Percentiles rank a stretch among this genome's conserved stretches.
phyloP scores from a whole-genome alignment of 2,888 invertebrate species.

The Mesorhabditis spiculigera region DNA sequence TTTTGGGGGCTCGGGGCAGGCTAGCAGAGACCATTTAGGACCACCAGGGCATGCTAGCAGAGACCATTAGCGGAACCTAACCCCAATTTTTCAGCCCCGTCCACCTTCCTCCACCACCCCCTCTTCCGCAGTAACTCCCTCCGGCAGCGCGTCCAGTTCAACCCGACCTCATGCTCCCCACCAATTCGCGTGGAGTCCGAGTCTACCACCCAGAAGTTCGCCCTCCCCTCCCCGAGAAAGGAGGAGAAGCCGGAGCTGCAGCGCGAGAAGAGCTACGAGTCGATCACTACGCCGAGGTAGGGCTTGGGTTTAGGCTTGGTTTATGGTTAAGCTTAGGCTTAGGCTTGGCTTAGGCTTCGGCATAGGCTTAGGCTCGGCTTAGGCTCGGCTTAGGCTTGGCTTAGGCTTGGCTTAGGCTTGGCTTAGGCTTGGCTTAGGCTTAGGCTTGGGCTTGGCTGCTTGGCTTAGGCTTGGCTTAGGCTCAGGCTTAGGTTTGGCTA shows the following conservation, averaged over 20 bases:
- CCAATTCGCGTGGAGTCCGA: constrained; percentile 25
- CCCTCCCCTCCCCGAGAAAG: constrained; percentile 16
- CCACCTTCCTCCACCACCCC: constrained; percentile 22
- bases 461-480: too few relatives aligned
- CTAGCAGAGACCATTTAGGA: too few relatives aligned
- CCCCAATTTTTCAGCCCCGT: not conserved
- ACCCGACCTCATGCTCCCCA: constrained; percentile 21
- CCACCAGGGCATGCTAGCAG: too few relatives aligned
- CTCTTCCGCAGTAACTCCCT: constrained; percentile 43
- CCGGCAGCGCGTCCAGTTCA: constrained; percentile 38
- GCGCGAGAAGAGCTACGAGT: not conserved
- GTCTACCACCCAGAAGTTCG: constrained; percentile 31
- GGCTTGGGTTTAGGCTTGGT: not conserved
- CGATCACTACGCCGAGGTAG: not conserved
- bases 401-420: too few relatives aligned
- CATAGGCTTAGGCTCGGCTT: not conserved
- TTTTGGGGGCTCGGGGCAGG: too few relatives aligned
- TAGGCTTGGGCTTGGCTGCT: too few relatives aligned
- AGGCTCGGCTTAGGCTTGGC: too few relatives aligned
- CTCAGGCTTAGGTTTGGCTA: too few relatives aligned
- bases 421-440: too few relatives aligned
- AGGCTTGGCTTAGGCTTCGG: not conserved
- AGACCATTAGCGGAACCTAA: not conserved
- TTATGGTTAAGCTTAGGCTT: not conserved
- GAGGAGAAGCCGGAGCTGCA: not conserved